These are phyloP conservation scores for Gasterosteus aculeatus DNA, from an alignment of 2,113 vertebrate genomes.

Conservation along the genomic window DNA sequence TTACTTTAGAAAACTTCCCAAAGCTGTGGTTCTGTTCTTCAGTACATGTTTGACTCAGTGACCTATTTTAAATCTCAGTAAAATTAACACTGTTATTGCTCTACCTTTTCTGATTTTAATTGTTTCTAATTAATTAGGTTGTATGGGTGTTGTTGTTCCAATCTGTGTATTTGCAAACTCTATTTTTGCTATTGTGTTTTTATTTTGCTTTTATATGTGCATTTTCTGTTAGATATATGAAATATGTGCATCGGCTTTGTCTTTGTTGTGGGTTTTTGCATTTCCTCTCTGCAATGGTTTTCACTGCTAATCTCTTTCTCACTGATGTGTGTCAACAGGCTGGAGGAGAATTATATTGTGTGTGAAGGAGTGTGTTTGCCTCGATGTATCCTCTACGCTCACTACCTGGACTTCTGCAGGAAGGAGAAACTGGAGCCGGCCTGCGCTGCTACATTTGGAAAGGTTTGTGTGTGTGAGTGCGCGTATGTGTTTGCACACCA, in stretches of 20 bases:
- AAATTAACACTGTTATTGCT: not conserved
- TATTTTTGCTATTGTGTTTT: not conserved
- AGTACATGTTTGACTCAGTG: not conserved
- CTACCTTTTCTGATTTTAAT: not conserved
- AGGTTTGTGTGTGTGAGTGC: constrained; percentile 79
- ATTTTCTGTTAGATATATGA: not conserved
- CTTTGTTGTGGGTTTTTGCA: not conserved
- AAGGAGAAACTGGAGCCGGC: constrained; percentile 97
- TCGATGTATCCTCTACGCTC: constrained; percentile 95
- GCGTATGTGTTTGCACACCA: not conserved
- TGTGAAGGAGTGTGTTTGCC: constrained; percentile 98
- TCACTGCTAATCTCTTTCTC: not conserved
- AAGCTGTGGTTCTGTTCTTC: not conserved
- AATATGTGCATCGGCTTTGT: not conserved
- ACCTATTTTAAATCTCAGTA: not conserved
- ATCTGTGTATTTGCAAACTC: not conserved
- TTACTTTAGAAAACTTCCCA: not conserved
- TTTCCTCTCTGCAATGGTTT: not conserved
- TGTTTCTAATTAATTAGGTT: not conserved
- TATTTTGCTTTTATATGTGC: not conserved
- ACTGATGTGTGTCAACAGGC: constrained; percentile 78
- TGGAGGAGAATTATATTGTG: constrained; percentile 98
- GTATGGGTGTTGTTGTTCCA: not conserved
- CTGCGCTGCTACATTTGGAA: constrained; percentile 99
- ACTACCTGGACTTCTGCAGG: constrained; percentile 98